A percentile compares a stretch with the other conserved stretches of the same genome.
These are phyloP conservation scores for Ibidorhyncha struthersii DNA, from an alignment of 2,113 vertebrate genomes.

Conservation along the genomic window DNA sequence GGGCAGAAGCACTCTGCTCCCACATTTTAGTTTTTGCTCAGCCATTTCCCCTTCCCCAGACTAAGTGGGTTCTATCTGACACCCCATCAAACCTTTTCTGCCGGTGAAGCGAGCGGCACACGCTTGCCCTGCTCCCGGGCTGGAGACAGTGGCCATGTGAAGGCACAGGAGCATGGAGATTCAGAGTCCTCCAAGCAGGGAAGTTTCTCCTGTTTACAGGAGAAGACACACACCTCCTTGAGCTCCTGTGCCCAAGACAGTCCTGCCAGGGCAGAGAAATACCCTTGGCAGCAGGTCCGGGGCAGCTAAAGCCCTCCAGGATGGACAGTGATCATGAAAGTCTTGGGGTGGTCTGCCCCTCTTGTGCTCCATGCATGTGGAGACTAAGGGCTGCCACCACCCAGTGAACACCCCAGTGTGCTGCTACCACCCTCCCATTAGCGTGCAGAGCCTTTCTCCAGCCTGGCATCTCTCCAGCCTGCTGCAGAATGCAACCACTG, in stretches of 20 bases:
- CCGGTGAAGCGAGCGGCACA: neutral
- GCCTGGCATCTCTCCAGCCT: neutral
- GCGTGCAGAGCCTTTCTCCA: neutral
- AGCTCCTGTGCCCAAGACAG: neutral
- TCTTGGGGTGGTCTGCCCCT: neutral
- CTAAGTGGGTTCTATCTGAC: fast-evolving
- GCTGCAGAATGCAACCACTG: neutral
- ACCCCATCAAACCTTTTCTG: neutral
- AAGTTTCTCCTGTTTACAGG: neutral
- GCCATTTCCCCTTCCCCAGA: neutral
- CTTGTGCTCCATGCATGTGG: neutral
- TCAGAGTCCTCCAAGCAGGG: neutral
- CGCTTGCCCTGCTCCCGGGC: neutral
- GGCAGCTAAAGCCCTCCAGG: neutral
- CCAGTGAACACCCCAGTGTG: neutral
- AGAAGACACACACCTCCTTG: neutral
- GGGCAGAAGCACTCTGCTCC: neutral
- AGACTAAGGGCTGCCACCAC: neutral
- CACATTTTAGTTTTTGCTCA: neutral
- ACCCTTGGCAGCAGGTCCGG: neutral
- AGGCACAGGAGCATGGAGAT: neutral
- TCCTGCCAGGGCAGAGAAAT: neutral
- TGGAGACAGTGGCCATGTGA: neutral
- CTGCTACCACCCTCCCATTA: neutral
- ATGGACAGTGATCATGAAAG: neutral